These are phyloP conservation scores for Campoplex nolae DNA, from an alignment of 2,888 invertebrate genomes.

Conservation along the genomic window DNA sequence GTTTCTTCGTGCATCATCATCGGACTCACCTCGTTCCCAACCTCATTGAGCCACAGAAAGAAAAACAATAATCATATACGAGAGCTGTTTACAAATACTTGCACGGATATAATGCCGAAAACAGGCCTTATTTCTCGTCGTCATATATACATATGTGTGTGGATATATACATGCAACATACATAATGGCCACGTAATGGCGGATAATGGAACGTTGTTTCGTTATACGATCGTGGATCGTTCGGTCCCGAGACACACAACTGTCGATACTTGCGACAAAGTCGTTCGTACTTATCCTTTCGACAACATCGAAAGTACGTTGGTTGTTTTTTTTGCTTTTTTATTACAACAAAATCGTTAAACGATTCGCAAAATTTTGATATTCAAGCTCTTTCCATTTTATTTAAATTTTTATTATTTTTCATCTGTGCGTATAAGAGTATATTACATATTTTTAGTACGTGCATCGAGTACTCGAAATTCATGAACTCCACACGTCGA, in stretches of 20 bases:
- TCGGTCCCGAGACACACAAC: constrained; percentile 27
- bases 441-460: neutral
- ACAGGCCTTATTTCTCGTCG: constrained; percentile 20
- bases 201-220: constrained; percentile 62
- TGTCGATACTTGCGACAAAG: constrained; percentile 40
- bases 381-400: neutral
- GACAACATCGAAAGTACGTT: neutral
- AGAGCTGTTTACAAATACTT: constrained; percentile 51
- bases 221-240: constrained; percentile 20
- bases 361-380: neutral
- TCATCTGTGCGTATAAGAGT: neutral
- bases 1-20: constrained; percentile 25
- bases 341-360: neutral
- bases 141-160: constrained; percentile 38
- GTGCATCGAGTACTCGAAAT: neutral
- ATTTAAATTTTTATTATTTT: neutral
- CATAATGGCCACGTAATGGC: constrained; percentile 63
- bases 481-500: constrained; percentile 6
- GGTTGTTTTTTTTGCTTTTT: neutral
- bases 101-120: constrained; percentile 31
- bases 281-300: constrained; percentile 20
- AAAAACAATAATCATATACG: constrained; percentile 26
- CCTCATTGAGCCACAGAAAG: constrained; percentile 3
- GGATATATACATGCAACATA: constrained; percentile 5
- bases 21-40: constrained; percentile 33